phyloP scores from a whole-genome alignment of 2,888 invertebrate genomes.

The Diaprepes abbreviatus region DNA sequence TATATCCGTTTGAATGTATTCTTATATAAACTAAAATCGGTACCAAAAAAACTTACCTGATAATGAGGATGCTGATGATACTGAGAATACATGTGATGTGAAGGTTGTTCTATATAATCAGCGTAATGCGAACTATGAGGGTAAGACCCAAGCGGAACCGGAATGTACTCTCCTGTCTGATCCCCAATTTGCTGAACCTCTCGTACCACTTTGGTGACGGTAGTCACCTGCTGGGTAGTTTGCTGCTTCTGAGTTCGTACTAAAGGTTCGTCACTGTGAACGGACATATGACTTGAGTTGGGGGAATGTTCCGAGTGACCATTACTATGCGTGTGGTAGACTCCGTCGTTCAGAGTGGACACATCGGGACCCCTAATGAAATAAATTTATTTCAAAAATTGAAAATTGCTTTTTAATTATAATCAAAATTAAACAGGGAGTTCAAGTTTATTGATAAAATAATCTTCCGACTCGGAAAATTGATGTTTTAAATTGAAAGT shows the following conservation, averaged over 20 bases:
- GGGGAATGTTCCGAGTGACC: constrained; percentile 77
- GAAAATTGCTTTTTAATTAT: no score
- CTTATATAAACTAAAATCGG: background rate
- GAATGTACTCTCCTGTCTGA: constrained; percentile 70
- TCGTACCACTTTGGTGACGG: constrained; percentile 78
- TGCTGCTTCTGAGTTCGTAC: constrained; percentile 78
- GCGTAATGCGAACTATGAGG: constrained; percentile 68
- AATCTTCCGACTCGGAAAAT: no score
- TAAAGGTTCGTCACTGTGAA: constrained; percentile 70
- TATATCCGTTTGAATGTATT: no score
- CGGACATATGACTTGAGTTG: constrained; percentile 71
- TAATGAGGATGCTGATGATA: constrained; percentile 70
- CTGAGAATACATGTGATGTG: constrained; percentile 69
- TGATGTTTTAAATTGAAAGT: no score
- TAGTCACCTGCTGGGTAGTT: constrained; percentile 79
- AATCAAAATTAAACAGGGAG: no score
- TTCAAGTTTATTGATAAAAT: no score
- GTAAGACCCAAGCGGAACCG: constrained; percentile 68
- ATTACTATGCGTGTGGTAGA: constrained; percentile 72
- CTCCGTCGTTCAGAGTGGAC: constrained; percentile 61
- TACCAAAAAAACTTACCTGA: constrained; percentile 61
- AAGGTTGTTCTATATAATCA: constrained; percentile 68
- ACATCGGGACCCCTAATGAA: constrained; percentile 60
- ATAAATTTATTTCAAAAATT: background rate
- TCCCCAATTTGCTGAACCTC: constrained; percentile 75